phyloP scores from a whole-genome alignment of 2,888 invertebrate species.

The Erynnis tages region DNA sequence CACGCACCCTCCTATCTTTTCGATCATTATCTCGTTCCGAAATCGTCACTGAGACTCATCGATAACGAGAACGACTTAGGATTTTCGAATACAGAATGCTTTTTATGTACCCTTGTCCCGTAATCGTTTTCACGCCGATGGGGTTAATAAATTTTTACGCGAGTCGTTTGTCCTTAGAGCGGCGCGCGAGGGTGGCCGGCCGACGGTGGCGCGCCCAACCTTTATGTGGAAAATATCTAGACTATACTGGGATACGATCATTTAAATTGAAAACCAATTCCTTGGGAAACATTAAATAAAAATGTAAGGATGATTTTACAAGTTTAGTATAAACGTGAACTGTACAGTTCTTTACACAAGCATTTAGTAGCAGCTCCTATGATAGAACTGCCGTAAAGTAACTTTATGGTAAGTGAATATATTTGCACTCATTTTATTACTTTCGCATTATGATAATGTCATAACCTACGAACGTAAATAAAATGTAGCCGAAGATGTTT shows the following conservation, averaged over 20 bases:
- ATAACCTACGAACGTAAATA: conserved; percentile 55
- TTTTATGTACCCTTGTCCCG: not conserved
- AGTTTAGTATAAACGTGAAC: not conserved
- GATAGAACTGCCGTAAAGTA: conserved; percentile 38
- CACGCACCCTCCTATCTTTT: conserved; percentile 36
- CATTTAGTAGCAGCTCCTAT: conserved; percentile 21
- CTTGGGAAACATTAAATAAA: not conserved
- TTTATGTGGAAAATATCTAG: conserved; percentile 46
- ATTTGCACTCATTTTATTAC: conserved; percentile 56
- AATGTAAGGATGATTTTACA: not conserved
- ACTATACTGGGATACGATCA: conserved; percentile 28
- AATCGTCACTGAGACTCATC: conserved; percentile 25
- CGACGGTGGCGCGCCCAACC: conserved; percentile 47
- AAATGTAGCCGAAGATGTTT: conserved; percentile 55
- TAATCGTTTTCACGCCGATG: conserved; percentile 36
- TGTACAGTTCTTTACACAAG: not conserved
- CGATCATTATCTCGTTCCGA: conserved; percentile 28
- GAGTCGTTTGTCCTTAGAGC: conserved; percentile 39
- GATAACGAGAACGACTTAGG: not conserved
- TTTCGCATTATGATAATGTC: conserved; percentile 58
- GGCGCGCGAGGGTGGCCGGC: conserved; percentile 42
- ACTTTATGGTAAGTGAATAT: conserved; percentile 53
- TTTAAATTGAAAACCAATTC: not conserved
- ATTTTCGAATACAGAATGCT: not conserved
- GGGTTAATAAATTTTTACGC: conserved; percentile 47